Conservation (phyloP, 2,113 vertebrate species). For the Bufo bufo region DNA sequence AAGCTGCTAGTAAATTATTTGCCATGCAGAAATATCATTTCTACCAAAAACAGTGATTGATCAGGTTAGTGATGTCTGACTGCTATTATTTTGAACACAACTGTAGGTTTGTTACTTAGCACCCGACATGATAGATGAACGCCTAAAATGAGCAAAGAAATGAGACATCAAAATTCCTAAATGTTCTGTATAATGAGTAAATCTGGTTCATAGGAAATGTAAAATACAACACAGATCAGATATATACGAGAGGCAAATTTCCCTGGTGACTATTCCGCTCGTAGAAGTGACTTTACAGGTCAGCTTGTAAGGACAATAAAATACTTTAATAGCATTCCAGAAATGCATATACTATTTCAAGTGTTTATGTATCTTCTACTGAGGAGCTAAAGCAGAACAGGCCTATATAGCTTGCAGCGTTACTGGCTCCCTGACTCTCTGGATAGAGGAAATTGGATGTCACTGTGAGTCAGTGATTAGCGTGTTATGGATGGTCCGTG, state of each 20-base stretch:
- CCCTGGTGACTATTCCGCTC: constrained; percentile 12
- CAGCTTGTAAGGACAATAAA: constrained; percentile 18
- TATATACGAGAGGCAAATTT: constrained; percentile 32
- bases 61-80: no score
- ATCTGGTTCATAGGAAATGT: constrained; percentile 3
- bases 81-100: no score
- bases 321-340: constrained; percentile 43
- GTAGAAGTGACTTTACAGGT: constrained; percentile 15
- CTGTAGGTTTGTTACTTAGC: not conserved
- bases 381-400: constrained; percentile 24
- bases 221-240: constrained; percentile 7
- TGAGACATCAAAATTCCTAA: not conserved
- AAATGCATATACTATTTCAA: constrained; percentile 41
- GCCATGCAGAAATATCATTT: no score
- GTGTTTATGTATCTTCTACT: constrained; percentile 42
- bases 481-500: not conserved
- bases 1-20: no score
- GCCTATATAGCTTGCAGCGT: constrained; percentile 9
- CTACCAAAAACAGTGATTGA: no score
- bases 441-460: constrained; percentile 21
- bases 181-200: not conserved
- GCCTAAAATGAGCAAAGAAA: not conserved
- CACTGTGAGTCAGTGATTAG: constrained; percentile 10
- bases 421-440: not conserved
- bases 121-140: not conserved